Percentiles rank a stretch among this genome's conserved stretches.
Conservation (phyloP, 2,797 vertebrate genomes). For the Phoeniculus purpureus region DNA sequence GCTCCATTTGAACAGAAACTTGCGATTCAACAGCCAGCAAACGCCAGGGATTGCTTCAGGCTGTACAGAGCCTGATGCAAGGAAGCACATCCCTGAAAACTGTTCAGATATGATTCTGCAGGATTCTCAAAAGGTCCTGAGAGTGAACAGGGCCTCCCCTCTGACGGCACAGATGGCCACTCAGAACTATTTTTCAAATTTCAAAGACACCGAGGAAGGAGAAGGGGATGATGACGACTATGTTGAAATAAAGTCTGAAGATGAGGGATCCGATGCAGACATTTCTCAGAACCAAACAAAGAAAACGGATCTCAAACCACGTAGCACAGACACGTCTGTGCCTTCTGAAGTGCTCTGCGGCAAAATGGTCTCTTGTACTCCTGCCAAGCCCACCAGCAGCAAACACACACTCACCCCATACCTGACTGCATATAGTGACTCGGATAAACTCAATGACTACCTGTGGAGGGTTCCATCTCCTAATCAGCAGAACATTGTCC, state of each 20-base stretch:
- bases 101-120: conserved; percentile 88
- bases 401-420: conserved; percentile 66
- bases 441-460: conserved; percentile 88
- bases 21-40: conserved; percentile 62
- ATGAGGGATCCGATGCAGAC: conserved; percentile 83
- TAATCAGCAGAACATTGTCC: conserved; percentile 91
- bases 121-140: conserved; percentile 91
- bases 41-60: background rate
- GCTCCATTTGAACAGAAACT: conserved; percentile 62
- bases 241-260: conserved; percentile 96
- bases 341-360: conserved; percentile 38
- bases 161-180: conserved; percentile 87
- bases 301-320: conserved; percentile 47
- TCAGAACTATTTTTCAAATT: conserved; percentile 95
- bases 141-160: conserved; percentile 84
- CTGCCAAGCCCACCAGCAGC: conserved; percentile 67
- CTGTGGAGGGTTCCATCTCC: conserved; percentile 89
- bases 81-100: conserved; percentile 79
- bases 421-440: conserved; percentile 77
- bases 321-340: background rate
- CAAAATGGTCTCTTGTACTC: conserved; percentile 67
- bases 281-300: conserved; percentile 17
- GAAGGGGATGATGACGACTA: conserved; percentile 93
- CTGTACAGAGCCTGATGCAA: background rate
- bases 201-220: conserved; percentile 90